These are phyloP conservation scores for Trichosurus vulpecula DNA, from an alignment of 2,797 vertebrate genomes.

Conservation along the genomic window DNA sequence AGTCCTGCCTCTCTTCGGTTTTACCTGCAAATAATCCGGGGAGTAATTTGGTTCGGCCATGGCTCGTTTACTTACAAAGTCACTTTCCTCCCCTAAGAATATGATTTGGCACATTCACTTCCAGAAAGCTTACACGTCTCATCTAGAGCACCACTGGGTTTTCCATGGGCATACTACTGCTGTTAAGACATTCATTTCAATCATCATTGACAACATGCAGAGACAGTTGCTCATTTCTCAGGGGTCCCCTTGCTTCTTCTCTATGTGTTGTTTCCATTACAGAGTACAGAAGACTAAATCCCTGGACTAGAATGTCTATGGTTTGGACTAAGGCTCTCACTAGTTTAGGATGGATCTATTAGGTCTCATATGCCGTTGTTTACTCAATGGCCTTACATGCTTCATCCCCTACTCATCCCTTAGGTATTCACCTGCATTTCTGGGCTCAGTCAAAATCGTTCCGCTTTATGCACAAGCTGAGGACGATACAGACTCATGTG, in stretches of 20 bases:
- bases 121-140: neutral
- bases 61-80: neutral
- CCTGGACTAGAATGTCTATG: neutral
- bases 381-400: neutral
- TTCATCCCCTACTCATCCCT: neutral
- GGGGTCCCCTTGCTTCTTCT: neutral
- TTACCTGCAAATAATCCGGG: neutral
- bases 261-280: neutral
- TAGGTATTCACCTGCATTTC: neutral
- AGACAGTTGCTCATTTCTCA: constrained; percentile 18
- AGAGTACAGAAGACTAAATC: neutral
- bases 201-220: neutral
- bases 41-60: neutral
- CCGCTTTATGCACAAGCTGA: neutral
- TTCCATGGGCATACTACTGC: neutral
- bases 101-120: neutral
- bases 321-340: neutral
- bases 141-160: neutral
- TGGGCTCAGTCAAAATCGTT: neutral
- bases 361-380: neutral
- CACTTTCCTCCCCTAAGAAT: neutral
- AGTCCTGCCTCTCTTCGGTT: neutral
- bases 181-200: neutral
- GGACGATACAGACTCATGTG: neutral
- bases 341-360: neutral